Evolutionary conservation across 2,888 invertebrate species (phyloP), one percentile per base, ranked within the genome.

Genomic region (Xanthia icteritia): DNA sequence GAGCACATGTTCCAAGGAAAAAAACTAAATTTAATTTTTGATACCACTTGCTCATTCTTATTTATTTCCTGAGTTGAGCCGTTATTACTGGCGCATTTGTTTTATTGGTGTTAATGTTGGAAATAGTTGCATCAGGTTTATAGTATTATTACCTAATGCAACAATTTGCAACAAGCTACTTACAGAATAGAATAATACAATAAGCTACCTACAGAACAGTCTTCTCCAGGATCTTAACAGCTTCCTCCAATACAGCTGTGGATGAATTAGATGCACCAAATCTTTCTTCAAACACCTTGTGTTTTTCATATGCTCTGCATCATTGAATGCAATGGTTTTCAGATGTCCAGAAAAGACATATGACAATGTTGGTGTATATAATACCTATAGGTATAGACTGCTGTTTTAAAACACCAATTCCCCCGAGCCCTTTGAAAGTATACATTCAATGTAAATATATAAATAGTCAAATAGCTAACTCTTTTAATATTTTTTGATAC

Each of bases 251-350:
- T 60, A 93, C 68, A 39, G 56, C 65, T 23, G 78, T 73, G 4
- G 91, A 81, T 61, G 93, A 78, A 51, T 42, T 42, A 42, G 1
- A 42, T n/a, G 83, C 69, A 2, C 92, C 92, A 89, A 94, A 94
- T 69, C 86, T 79, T 31, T 86, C 79, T 69, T 90, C 85, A 84
- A 89, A 93, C 2, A 77, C 69, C 6, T 80, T 86, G 81, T 94
- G 90, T 68, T 86, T 90, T 77, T 87, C 89, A 92, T 91, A 77
- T 95, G 93, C 4, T 79, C 88, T 56, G 84, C 86, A 80, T 94
- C 93, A 88, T 93, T 90, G 82, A 92, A 96, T 23, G 88, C 80
- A 36, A 80, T 79, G 0, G 93, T 94, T 84, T 91, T 94, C 20
- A 92, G 83, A 82, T 91, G 90, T 75, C 89, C 94, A 95, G 91